These are phyloP conservation scores for Coremacera marginata DNA, from an alignment of 2,888 invertebrate species.

Conservation along the genomic window DNA sequence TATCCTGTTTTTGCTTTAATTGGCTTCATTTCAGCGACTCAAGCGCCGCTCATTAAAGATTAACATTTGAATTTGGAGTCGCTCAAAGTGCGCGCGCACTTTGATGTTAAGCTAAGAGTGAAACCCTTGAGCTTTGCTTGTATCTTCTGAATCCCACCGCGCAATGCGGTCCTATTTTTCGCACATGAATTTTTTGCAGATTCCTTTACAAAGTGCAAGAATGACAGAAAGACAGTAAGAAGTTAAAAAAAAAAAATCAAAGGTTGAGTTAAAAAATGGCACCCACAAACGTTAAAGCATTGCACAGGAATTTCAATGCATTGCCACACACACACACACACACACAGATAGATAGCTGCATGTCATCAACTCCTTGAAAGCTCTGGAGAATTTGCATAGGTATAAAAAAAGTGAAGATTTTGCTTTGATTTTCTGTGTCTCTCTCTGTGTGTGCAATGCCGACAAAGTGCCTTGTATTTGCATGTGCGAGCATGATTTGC, in stretches of 20 bases:
- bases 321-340: constrained; percentile 46
- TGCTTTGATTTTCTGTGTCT: constrained; percentile 32
- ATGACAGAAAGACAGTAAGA: constrained; percentile 57
- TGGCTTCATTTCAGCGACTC: constrained; percentile 20
- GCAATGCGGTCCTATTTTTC: constrained; percentile 15
- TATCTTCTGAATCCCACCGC: constrained; percentile 12
- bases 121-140: constrained; percentile 1
- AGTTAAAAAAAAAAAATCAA: neutral
- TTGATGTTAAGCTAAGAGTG: constrained; percentile 23
- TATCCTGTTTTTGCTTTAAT: constrained; percentile 18
- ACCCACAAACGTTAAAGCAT: neutral
- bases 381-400: constrained; percentile 34
- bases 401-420: constrained; percentile 30
- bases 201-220: constrained; percentile 32
- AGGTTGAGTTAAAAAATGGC: neutral
- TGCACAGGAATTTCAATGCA: neutral
- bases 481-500: neutral
- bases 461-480: constrained; percentile 24
- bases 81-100: neutral
- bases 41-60: constrained; percentile 32
- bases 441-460: constrained; percentile 13
- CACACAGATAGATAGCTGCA: neutral
- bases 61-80: constrained; percentile 21
- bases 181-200: constrained; percentile 9
- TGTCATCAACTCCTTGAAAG: constrained; percentile 25